phyloP scores from a whole-genome alignment of 2,113 vertebrate species.

The Corythornis madagascariensis region DNA sequence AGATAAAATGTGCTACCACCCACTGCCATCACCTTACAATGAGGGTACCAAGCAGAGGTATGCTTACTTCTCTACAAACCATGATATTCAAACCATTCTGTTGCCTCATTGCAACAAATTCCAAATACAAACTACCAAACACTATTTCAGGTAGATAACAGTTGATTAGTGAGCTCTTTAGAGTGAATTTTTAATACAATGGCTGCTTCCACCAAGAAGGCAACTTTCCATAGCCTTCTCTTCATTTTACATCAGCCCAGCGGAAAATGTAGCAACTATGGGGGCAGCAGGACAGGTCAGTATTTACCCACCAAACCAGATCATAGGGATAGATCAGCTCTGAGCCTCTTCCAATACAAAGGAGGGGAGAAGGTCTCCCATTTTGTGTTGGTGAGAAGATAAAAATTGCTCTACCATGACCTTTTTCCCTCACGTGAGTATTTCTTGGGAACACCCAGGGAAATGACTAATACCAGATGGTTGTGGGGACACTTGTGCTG shows the following conservation, averaged over 20 bases:
- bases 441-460: not conserved
- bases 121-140: not conserved
- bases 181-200: not conserved
- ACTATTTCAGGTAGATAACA: not conserved
- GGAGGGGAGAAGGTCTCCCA: not conserved
- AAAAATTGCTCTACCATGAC: not conserved
- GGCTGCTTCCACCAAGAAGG: not conserved
- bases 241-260: not conserved
- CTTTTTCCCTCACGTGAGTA: not conserved
- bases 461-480: not conserved
- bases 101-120: not conserved
- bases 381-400: not conserved
- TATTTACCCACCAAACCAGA: not conserved
- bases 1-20: not conserved
- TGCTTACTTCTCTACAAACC: not conserved
- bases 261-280: fast-evolving
- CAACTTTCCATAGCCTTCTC: not conserved
- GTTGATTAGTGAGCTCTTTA: not conserved
- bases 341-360: not conserved
- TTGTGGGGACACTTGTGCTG: not conserved
- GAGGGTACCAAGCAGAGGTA: not conserved
- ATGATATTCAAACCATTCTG: fast-evolving
- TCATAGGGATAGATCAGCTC: not conserved
- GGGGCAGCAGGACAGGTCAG: not conserved
- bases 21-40: fast-evolving